Evolutionary conservation across 2,797 vertebrate genomes (phyloP).

Genomic region (Pelobates cultripes): DNA sequence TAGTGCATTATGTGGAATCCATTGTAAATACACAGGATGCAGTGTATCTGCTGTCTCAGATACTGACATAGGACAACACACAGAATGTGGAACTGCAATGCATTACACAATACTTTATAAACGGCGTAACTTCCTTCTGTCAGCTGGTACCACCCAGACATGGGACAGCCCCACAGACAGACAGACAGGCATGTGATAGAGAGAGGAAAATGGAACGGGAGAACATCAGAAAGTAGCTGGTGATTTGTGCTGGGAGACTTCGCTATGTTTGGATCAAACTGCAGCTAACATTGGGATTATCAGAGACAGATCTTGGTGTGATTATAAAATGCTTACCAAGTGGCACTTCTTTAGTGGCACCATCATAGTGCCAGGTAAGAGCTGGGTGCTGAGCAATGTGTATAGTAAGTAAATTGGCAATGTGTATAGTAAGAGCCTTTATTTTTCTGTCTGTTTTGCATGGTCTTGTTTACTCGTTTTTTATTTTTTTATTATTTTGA

Average conservation of each 20-base stretch:
- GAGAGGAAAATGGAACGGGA: background rate
- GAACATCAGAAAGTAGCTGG: background rate
- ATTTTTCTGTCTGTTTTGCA: background rate
- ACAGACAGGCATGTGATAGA: background rate
- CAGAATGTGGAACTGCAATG: too few species aligned
- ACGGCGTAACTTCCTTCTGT: background rate
- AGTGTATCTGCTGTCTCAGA: too few species aligned
- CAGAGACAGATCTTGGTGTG: background rate
- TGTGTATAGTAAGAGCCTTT: background rate
- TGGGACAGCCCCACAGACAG: constrained; percentile 6
- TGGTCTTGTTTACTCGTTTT: background rate
- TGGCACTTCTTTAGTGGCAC: background rate
- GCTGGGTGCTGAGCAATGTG: background rate
- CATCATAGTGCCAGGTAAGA: background rate
- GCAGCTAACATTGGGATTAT: background rate
- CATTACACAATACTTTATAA: background rate
- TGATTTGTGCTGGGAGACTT: background rate
- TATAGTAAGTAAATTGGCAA: too few species aligned
- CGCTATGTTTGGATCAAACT: background rate
- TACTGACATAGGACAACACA: too few species aligned
- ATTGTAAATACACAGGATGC: too few species aligned
- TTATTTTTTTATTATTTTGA: background rate
- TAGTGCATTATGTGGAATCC: too few species aligned
- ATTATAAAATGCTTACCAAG: background rate
- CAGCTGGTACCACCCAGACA: background rate